Percentiles rank a stretch among this genome's conserved stretches.
These are phyloP conservation scores for Galerucella calmariensis DNA, from an alignment of 2,888 invertebrate genomes.

Conservation along the genomic window DNA sequence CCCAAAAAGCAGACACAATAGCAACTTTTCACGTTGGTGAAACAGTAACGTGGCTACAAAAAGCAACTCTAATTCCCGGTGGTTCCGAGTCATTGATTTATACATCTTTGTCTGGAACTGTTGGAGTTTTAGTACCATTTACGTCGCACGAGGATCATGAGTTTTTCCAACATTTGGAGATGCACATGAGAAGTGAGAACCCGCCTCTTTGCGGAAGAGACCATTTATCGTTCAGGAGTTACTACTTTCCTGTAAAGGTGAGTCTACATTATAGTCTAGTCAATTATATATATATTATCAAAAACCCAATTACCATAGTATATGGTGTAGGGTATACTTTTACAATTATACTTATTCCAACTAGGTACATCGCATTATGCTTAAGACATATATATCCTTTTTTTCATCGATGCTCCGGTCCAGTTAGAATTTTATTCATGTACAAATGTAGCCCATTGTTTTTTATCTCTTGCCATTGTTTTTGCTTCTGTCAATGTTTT, in stretches of 20 bases:
- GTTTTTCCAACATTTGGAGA: constrained; percentile 98
- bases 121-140: constrained; percentile 93
- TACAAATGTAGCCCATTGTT: too few relatives aligned
- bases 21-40: constrained; percentile 97
- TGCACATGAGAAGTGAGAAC: constrained; percentile 99
- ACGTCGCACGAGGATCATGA: constrained; percentile 98
- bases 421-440: too few relatives aligned
- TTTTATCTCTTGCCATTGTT: too few relatives aligned
- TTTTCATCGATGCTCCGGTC: too few relatives aligned
- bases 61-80: constrained; percentile 92
- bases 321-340: too few relatives aligned
- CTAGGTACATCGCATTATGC: too few relatives aligned
- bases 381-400: too few relatives aligned
- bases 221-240: constrained; percentile 96
- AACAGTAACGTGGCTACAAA: constrained; percentile 93
- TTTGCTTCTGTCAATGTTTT: too few relatives aligned
- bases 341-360: too few relatives aligned
- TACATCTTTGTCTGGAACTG: constrained; percentile 93
- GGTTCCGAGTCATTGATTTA: constrained; percentile 97
- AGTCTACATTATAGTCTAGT: constrained; percentile 43
- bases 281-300: too few relatives aligned
- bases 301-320: too few relatives aligned
- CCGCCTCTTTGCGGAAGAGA: constrained; percentile 96
- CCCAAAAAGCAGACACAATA: constrained; percentile 95
- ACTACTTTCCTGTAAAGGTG: constrained; percentile 97